A percentile compares a stretch with the other conserved stretches of the same genome.
Conservation (phyloP, 2,797 vertebrate species). For the Neosalanx taihuensis region DNA sequence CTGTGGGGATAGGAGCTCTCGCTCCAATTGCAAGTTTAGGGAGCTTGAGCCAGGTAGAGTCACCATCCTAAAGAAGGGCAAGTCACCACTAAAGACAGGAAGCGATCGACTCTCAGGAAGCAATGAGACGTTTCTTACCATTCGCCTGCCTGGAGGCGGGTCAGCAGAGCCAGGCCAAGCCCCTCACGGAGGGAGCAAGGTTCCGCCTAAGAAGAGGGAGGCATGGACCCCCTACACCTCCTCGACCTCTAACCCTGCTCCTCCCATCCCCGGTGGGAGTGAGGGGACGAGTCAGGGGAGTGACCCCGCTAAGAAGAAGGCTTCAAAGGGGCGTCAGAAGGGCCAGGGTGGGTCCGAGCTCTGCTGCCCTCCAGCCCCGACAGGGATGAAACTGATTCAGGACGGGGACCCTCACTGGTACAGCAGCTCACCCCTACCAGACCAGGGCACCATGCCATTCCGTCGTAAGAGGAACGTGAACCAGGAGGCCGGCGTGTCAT, state of each 20-base stretch:
- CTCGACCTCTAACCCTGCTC: not conserved
- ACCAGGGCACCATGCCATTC: slow-evolving; percentile 12
- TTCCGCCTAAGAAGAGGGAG: not conserved
- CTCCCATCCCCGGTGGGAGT: not conserved
- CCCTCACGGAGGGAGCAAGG: not conserved
- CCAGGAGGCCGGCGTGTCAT: slow-evolving; percentile 12
- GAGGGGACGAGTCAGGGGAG: not conserved
- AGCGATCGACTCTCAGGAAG: not conserved
- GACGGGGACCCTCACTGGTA: slow-evolving; percentile 6
- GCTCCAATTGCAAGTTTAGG: not conserved
- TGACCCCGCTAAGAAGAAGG: not conserved
- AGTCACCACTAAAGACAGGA: not conserved
- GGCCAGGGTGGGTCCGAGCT: not conserved
- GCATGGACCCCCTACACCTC: slow-evolving; percentile 5
- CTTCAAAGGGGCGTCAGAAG: not conserved
- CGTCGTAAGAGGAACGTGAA: slow-evolving; percentile 6
- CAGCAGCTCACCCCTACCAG: not conserved
- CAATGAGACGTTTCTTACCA: not conserved
- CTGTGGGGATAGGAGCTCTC: slow-evolving; percentile 4
- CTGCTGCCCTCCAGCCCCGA: not conserved
- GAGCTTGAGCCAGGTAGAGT: slow-evolving; percentile 4
- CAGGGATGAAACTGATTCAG: not conserved
- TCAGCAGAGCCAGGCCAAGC: not conserved
- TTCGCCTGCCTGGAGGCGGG: not conserved
- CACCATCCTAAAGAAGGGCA: slow-evolving; percentile 13